Evolutionary conservation across 2,888 invertebrate genomes (phyloP), one percentile per base, ranked within the genome.

Genomic region (Masnerella sp.): DNA sequence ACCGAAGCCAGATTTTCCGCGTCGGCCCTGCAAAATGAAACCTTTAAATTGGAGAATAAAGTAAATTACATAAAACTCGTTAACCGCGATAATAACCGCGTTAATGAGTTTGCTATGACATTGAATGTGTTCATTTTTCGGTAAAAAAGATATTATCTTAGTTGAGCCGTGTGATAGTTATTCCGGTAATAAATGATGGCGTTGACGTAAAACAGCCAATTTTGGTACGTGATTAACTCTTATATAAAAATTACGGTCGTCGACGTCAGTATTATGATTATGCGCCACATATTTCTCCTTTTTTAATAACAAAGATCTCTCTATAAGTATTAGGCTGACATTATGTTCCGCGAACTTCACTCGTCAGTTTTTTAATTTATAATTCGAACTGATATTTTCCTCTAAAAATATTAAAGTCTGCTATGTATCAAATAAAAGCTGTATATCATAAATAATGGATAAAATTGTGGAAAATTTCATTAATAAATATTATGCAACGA

Each of bases 31-130:
- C 17, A 36, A 58, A 62, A 62, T 45, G 30, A 54, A 45, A 36
- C 17, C 17, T 56, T 36, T 38, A 73, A 62, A 68, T 56, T 68
- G 49, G 42, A 56, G 5, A 61, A 67, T 58, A 62, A 58, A 58
- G 36, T 73, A 61, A 56, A 68, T 68, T 52, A 51, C 56, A 58
- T 14, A 43, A 73, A 73, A 73, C 67, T 73, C 68, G 51, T 62
- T 68, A 67, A 43, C 42, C 30, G 32, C 15, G 30, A 51, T 62
- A 62, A 68, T 68, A 58, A 62, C 56, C 3, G 25, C 15, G 67
- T 61, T 72, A 72, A 72, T 61, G 67, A 73, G 67, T 40, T 54
- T 43, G 36, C 42, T 36, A 54, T 61, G 56, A 67, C 49, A 67
- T 36, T 30, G 58, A 51, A 17, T 42, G 11, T 34, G 38, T 67